Base-by-base conservation (phyloP, 2,888 invertebrate species). In the Agrotis segetum region DNA sequence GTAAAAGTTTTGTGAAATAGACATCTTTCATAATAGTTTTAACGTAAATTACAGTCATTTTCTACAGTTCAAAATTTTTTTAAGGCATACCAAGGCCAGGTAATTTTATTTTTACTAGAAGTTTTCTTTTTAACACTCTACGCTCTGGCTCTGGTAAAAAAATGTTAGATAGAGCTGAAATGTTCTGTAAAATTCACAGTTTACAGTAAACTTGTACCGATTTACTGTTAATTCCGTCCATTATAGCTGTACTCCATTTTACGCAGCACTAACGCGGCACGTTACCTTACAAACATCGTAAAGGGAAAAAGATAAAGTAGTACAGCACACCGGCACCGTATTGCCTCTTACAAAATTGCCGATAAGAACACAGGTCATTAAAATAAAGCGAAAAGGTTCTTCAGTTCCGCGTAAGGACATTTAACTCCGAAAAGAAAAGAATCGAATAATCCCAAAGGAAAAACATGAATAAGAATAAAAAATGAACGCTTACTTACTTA, bases 391-490 rank as follows among this genome's bases (percentile, higher is more conserved):
- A 60, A 60, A 56, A 49, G 34, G 49, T 62, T 66, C 53, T 73
- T 58, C 44, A 59, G 60, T 58, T 52, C 49, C 58, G 50, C 64
- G 24, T 59, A 46, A 70, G 19, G 62, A 77, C 58, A 59, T 81
- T 69, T 72, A 64, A 62, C 46, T 66, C 50, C 40, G 61, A 59
- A 59, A 70, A 70, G 70, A 66, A 74, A 74, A 72, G 44, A 68
- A 77, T 77, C 60, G 21, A 50, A 60, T 74, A 82, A 83, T 71
- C 64, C 58, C 52, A n/a, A 67, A 63, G 70, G 67, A 49, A 77
- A 80, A 80, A 71, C 67, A 74, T 69, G 63, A 83, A 83, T 66
- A 49, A 73, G 60, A 75, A 78, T 75, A 83, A 68, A 83, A 83
- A 77, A 82, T 83, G 69, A 67, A 65, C 64, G 81, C 67, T 62